A percentile compares a stretch with the other conserved stretches of the same genome.
Evolutionary conservation across 2,888 invertebrate species (phyloP).

Genomic region (Diachrysia chrysitis): DNA sequence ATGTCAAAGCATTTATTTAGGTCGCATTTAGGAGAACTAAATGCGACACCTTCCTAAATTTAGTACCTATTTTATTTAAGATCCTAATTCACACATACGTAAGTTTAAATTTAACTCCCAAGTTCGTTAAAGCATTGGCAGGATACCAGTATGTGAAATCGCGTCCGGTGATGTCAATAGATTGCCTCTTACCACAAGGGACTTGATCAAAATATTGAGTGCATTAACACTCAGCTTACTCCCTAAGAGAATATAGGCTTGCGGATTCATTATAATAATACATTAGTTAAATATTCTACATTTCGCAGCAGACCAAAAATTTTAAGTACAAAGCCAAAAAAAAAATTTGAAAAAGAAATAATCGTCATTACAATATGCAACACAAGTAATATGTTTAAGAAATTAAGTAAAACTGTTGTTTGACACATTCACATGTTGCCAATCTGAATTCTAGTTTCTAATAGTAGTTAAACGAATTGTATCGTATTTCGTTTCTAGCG

Average conservation of each 20-base stretch:
- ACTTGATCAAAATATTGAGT: background rate
- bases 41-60: no score
- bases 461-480: conserved; percentile 56
- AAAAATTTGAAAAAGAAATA: background rate
- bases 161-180: background rate
- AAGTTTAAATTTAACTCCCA: no score
- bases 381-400: background rate
- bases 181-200: background rate
- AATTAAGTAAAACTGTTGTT: conserved; percentile 14
- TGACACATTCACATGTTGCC: conserved; percentile 38
- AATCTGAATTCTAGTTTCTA: conserved; percentile 36
- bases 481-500: conserved; percentile 64
- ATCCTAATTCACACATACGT: no score
- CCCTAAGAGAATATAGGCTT: background rate
- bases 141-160: background rate
- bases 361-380: background rate
- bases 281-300: background rate
- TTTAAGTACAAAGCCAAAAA: background rate
- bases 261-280: background rate
- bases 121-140: no score
- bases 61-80: no score
- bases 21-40: no score
- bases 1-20: no score
- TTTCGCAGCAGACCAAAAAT: background rate
- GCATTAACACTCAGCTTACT: conserved; percentile 1